phyloP scores from a whole-genome alignment of 2,888 invertebrate genomes.

The Synanthedon formicaeformis region DNA sequence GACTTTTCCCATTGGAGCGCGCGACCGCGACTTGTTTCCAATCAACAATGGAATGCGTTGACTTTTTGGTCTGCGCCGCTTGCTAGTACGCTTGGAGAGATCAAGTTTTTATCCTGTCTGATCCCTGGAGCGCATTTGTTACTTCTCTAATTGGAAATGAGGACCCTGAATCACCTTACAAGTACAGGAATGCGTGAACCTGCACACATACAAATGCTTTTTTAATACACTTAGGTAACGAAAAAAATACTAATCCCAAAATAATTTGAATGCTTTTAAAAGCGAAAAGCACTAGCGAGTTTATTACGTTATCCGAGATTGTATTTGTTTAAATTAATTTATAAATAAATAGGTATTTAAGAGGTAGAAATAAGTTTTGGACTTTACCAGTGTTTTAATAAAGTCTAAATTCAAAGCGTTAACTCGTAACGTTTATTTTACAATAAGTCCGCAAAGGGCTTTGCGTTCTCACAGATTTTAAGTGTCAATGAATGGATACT shows the following conservation, averaged over 20 bases:
- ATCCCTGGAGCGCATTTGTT: conserved; percentile 15
- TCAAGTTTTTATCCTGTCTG: conserved; percentile 41
- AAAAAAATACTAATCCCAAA: too few species aligned
- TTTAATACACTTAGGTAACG: background rate
- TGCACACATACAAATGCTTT: background rate
- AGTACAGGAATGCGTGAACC: background rate
- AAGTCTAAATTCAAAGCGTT: too few species aligned
- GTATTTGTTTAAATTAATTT: too few species aligned
- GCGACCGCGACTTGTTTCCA: conserved; percentile 56
- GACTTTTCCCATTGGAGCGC: conserved; percentile 54
- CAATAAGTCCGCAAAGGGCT: background rate
- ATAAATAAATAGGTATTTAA: too few species aligned
- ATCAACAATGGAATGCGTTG: conserved; percentile 63
- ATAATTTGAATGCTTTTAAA: too few species aligned
- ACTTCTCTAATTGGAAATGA: conserved; percentile 18
- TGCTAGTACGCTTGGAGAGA: conserved; percentile 27
- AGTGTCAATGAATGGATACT: background rate
- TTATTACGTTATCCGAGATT: too few species aligned
- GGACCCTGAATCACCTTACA: background rate
- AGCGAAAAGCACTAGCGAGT: too few species aligned
- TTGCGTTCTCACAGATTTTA: background rate
- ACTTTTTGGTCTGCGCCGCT: conserved; percentile 49
- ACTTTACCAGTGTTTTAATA: too few species aligned
- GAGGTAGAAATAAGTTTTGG: too few species aligned
- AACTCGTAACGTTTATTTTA: too few species aligned